Percentiles rank a stretch among this genome's conserved stretches.
phyloP scores from a whole-genome alignment of 2,797 vertebrate genomes.

The Rhyacichthys aspro region DNA sequence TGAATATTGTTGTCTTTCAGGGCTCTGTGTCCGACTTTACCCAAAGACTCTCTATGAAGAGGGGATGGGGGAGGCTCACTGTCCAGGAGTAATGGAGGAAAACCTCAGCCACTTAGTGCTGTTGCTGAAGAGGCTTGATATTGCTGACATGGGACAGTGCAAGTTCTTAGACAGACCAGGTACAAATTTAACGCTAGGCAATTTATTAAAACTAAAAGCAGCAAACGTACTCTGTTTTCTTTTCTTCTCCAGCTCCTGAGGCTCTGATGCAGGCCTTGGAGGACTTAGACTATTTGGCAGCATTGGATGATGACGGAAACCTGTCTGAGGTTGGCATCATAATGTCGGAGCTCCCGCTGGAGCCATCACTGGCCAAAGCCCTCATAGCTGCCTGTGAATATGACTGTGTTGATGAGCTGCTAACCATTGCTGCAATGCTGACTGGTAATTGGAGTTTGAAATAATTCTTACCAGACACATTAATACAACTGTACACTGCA shows the following conservation, averaged over 20 bases:
- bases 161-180: conserved; percentile 94
- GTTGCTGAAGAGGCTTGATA: conserved; percentile 92
- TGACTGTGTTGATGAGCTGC: conserved; percentile 93
- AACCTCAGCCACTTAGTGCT: conserved; percentile 91
- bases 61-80: conserved; percentile 76
- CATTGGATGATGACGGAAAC: conserved; percentile 91
- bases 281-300: conserved; percentile 95
- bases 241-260: conserved; percentile 83
- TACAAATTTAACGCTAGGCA: conserved; percentile 41
- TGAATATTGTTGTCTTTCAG: conserved; percentile 60
- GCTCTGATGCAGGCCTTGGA: conserved; percentile 96
- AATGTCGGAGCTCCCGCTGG: conserved; percentile 92
- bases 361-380: conserved; percentile 90
- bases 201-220: neutral
- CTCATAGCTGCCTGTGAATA: conserved; percentile 94
- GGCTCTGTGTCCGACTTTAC: conserved; percentile 90
- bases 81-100: conserved; percentile 86
- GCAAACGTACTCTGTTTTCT: neutral
- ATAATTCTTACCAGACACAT: neutral
- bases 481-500: neutral
- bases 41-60: conserved; percentile 79
- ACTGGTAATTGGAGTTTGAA: conserved; percentile 73
- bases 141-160: conserved; percentile 94
- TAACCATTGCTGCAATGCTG: conserved; percentile 94
- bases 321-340: conserved; percentile 95